These are phyloP conservation scores for Pao palembangensis DNA, from an alignment of 2,113 vertebrate species.

Conservation along the genomic window DNA sequence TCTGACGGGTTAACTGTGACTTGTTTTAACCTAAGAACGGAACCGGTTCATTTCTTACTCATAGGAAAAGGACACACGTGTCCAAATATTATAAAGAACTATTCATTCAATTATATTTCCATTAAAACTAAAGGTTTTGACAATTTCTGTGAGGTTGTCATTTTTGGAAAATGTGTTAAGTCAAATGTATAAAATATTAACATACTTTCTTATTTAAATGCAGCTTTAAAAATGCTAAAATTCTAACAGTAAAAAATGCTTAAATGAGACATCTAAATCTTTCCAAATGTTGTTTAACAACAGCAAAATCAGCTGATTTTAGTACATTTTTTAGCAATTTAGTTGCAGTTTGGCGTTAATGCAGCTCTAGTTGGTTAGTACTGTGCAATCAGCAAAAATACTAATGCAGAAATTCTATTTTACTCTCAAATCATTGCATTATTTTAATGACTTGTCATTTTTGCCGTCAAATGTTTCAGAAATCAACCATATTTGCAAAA, in stretches of 20 bases:
- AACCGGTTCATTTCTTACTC: constrained; percentile 42
- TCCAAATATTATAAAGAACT: constrained; percentile 56
- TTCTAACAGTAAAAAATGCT: not conserved
- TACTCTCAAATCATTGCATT: too few relatives aligned
- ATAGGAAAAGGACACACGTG: constrained; percentile 53
- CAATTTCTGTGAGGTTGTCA: constrained; percentile 2
- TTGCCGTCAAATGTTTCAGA: too few relatives aligned
- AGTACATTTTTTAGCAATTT: too few relatives aligned
- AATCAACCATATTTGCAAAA: too few relatives aligned
- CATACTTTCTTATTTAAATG: not conserved
- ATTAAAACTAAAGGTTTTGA: constrained; percentile 58
- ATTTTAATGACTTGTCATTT: too few relatives aligned
- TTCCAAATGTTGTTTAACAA: too few relatives aligned
- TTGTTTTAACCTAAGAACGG: constrained; percentile 53
- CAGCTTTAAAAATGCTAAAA: not conserved
- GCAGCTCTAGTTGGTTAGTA: too few relatives aligned
- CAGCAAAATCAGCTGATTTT: too few relatives aligned
- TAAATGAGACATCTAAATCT: too few relatives aligned
- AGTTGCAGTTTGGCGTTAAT: too few relatives aligned
- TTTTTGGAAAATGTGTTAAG: constrained; percentile 7
- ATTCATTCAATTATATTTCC: constrained; percentile 62
- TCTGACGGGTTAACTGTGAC: constrained; percentile 34
- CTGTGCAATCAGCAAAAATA: too few relatives aligned
- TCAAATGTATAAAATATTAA: not conserved
- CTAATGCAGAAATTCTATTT: too few relatives aligned